phyloP scores from a whole-genome alignment of 2,797 vertebrate genomes.

The Trichosurus vulpecula region DNA sequence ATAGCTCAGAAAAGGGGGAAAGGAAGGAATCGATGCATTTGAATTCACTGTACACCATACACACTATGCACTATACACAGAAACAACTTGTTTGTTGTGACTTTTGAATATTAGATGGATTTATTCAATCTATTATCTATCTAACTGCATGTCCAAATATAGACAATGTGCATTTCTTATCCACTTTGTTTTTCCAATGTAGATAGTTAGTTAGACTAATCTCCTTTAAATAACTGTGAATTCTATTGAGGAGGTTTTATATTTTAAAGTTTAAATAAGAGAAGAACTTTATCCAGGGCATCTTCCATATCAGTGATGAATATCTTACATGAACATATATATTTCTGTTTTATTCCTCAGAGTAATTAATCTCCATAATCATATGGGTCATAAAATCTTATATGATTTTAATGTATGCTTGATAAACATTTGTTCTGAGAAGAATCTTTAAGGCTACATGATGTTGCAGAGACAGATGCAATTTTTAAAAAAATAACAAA shows the following conservation, averaged over 20 bases:
- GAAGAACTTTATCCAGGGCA: neutral
- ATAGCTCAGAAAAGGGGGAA: constrained; percentile 25
- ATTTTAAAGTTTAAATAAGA: neutral
- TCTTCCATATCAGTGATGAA: neutral
- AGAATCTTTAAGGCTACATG: no score
- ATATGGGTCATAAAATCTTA: neutral
- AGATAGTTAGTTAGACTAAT: neutral
- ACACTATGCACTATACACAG: neutral
- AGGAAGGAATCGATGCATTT: neutral
- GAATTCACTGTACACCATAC: no score
- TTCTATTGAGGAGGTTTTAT: neutral
- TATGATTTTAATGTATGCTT: neutral
- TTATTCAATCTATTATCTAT: neutral
- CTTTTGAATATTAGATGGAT: constrained; percentile 10
- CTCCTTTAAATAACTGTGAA: neutral
- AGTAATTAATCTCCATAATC: neutral
- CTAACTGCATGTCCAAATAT: neutral
- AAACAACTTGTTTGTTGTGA: constrained; percentile 24
- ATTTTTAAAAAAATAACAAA: neutral
- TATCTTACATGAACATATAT: neutral
- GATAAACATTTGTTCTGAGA: no score
- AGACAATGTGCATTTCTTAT: neutral
- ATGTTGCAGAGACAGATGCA: neutral
- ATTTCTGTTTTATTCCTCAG: neutral
- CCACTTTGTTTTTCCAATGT: neutral